phyloP scores from a whole-genome alignment of 2,888 invertebrate genomes.

The Ennomos fuscantarius region DNA sequence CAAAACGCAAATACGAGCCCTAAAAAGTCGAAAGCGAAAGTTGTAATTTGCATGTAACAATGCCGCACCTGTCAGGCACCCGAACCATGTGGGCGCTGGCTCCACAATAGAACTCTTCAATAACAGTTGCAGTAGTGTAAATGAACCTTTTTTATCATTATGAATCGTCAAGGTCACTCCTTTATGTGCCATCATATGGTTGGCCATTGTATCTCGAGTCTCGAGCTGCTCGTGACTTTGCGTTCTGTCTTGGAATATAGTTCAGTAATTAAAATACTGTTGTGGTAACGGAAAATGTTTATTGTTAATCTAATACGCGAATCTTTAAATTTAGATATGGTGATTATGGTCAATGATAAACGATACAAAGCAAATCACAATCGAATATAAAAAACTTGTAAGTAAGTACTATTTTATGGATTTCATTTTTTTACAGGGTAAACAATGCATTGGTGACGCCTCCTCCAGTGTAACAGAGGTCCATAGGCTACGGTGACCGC shows the following conservation, averaged over 20 bases:
- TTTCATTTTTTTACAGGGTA: too few relatives aligned
- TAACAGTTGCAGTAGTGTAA: slow-evolving; percentile 80
- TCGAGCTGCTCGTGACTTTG: slow-evolving; percentile 11
- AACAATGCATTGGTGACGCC: too few relatives aligned
- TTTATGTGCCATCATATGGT: slow-evolving; percentile 69
- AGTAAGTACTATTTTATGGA: too few relatives aligned
- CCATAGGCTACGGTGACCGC: too few relatives aligned
- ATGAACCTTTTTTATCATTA: slow-evolving; percentile 83
- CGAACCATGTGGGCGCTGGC: slow-evolving; percentile 72
- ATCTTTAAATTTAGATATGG: not conserved
- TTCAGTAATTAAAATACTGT: slow-evolving; percentile 29
- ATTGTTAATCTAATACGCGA: not conserved
- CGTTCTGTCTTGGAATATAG: slow-evolving; percentile 24
- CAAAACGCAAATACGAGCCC: slow-evolving; percentile 46
- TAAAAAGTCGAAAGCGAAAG: slow-evolving; percentile 79
- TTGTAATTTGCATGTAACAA: slow-evolving; percentile 84
- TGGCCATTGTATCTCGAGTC: slow-evolving; percentile 35
- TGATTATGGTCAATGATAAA: not conserved
- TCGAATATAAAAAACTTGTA: too few relatives aligned
- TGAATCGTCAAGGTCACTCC: slow-evolving; percentile 76
- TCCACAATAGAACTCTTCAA: slow-evolving; percentile 73
- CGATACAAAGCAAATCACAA: not conserved
- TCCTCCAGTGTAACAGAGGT: too few relatives aligned
- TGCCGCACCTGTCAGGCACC: slow-evolving; percentile 77
- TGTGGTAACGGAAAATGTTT: slow-evolving; percentile 10